phyloP scores from a whole-genome alignment of 2,113 vertebrate genomes.

The Odontophorus gujanensis region DNA sequence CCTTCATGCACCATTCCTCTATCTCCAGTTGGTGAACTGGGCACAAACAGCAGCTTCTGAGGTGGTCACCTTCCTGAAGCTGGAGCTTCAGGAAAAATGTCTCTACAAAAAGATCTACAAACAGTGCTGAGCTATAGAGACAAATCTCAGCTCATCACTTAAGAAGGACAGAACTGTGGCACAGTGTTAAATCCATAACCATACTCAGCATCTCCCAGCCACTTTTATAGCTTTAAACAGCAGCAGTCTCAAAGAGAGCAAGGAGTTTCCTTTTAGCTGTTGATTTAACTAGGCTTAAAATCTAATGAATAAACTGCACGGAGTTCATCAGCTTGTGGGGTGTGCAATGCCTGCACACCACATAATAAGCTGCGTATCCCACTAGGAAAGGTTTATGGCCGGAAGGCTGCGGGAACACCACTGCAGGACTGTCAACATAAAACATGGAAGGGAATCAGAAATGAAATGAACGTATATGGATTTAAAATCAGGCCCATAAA shows the following conservation, averaged over 20 bases:
- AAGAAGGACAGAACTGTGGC: background rate
- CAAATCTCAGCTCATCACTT: background rate
- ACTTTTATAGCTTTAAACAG: background rate
- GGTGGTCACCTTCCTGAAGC: background rate
- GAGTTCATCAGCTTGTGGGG: constrained; percentile 47
- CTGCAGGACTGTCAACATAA: constrained; percentile 37
- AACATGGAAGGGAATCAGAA: background rate
- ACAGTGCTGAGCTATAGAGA: background rate
- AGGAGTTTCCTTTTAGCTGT: background rate
- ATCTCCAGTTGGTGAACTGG: background rate
- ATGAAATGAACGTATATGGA: background rate
- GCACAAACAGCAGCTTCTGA: background rate
- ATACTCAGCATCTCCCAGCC: background rate
- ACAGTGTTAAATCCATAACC: background rate
- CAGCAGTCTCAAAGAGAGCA: background rate
- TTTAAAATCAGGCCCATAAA: constrained; percentile 51
- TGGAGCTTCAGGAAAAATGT: background rate
- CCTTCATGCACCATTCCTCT: background rate
- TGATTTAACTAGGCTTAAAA: constrained; percentile 56
- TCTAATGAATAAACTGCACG: constrained; percentile 63
- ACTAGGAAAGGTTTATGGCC: constrained; percentile 4
- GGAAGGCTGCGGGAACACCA: background rate
- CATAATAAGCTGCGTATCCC: constrained; percentile 31
- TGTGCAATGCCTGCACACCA: background rate
- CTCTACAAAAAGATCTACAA: background rate